Percentiles rank a stretch among this genome's conserved stretches.
Evolutionary conservation across 2,888 invertebrate genomes (phyloP).

Genomic region (Catocala nupta): DNA sequence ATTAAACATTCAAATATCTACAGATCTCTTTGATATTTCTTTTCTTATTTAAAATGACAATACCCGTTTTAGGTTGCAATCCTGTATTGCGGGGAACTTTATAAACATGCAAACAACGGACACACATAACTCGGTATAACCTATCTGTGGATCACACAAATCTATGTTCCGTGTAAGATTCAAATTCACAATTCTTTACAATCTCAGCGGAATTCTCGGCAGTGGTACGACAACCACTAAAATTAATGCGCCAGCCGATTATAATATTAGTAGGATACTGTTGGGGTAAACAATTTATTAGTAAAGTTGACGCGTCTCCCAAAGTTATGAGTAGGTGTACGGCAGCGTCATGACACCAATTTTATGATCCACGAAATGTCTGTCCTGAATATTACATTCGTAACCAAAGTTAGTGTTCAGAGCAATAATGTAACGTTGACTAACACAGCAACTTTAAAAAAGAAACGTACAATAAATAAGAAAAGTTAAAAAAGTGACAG

Average conservation of each 20-base stretch:
- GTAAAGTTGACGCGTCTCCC: conserved; percentile 34
- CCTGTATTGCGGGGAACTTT: too few species aligned
- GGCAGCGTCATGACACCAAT: conserved; percentile 36
- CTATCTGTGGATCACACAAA: too few species aligned
- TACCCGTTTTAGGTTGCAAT: too few species aligned
- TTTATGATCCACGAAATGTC: conserved; percentile 41
- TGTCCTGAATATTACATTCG: conserved; percentile 39
- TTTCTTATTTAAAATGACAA: too few species aligned
- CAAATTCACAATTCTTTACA: too few species aligned
- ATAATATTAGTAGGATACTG: background rate
- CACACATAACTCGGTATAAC: too few species aligned
- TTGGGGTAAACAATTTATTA: conserved; percentile 24
- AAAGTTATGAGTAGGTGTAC: conserved; percentile 24
- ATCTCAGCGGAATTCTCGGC: too few species aligned
- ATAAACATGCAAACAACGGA: too few species aligned
- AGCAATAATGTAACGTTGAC: conserved; percentile 55
- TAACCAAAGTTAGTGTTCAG: conserved; percentile 46
- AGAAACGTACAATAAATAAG: conserved; percentile 61
- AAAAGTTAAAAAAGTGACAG: conserved; percentile 63
- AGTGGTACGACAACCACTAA: too few species aligned
- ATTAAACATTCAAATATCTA: too few species aligned
- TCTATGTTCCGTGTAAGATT: too few species aligned
- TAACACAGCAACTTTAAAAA: conserved; percentile 57
- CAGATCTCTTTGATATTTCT: too few species aligned
- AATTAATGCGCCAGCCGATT: background rate